A percentile compares a stretch with the other conserved stretches of the same genome.
Evolutionary conservation across 2,888 invertebrate species (phyloP).

Genomic region (Drosophila subquinaria): DNA sequence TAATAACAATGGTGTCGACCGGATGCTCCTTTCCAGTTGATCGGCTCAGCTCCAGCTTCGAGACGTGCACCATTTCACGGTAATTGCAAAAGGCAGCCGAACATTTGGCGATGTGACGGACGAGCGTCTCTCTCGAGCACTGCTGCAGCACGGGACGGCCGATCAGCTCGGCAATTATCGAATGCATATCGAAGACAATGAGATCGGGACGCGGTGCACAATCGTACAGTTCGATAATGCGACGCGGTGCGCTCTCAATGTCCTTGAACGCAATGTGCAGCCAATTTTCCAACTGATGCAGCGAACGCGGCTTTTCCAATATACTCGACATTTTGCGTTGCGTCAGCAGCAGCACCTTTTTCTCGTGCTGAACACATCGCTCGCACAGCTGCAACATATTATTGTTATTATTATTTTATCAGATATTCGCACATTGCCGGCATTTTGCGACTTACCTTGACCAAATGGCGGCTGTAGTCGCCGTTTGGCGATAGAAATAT

Average conservation of each 20-base stretch:
- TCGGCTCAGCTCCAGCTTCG: conserved; percentile 6
- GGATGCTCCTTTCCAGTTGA: background rate
- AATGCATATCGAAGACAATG: conserved; percentile 70
- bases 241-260: conserved; percentile 64
- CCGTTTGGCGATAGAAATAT: conserved; percentile 55
- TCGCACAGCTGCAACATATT: conserved; percentile 57
- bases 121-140: conserved; percentile 44
- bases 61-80: conserved; percentile 35
- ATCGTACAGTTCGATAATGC: conserved; percentile 61
- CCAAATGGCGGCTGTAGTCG: conserved; percentile 52
- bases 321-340: conserved; percentile 21
- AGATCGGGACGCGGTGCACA: conserved; percentile 57
- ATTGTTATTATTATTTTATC: background rate
- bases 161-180: conserved; percentile 48
- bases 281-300: conserved; percentile 30
- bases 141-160: conserved; percentile 60
- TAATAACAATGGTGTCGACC: conserved; percentile 59
- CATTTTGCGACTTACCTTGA: conserved; percentile 41
- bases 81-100: conserved; percentile 62
- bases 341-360: conserved; percentile 53
- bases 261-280: conserved; percentile 37
- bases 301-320: conserved; percentile 34
- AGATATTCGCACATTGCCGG: background rate
- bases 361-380: conserved; percentile 45
- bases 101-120: conserved; percentile 65